phyloP scores from a whole-genome alignment of 2,113 vertebrate species.

The Bothrops jararaca region DNA sequence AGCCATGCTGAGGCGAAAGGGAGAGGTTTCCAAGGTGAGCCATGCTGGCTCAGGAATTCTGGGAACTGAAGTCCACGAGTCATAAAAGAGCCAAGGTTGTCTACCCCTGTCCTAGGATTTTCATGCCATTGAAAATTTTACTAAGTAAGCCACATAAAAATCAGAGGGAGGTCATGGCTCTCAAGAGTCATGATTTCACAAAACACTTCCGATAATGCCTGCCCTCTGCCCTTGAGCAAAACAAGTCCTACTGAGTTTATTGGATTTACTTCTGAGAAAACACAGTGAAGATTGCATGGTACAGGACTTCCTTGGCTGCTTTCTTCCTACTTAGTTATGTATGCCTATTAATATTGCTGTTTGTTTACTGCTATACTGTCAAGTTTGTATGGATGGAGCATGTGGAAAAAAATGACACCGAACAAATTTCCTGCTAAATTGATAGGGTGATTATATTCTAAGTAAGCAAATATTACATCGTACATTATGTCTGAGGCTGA shows the following conservation, averaged over 20 bases:
- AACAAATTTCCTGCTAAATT: constrained; percentile 47
- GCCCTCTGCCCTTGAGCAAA: not conserved
- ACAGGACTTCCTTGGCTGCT: not conserved
- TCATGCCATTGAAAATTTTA: not conserved
- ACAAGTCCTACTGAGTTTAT: not conserved
- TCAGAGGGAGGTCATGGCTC: not conserved
- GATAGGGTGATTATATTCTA: constrained; percentile 44
- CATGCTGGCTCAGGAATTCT: too few species aligned
- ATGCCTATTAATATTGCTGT: constrained; percentile 26
- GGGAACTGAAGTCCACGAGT: too few species aligned
- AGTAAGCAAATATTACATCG: constrained; percentile 53
- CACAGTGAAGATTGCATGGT: not conserved
- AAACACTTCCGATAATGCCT: not conserved
- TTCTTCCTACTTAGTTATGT: not conserved
- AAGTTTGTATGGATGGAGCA: constrained; percentile 30
- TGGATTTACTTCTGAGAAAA: not conserved
- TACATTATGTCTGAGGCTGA: constrained; percentile 36
- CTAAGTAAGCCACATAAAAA: not conserved
- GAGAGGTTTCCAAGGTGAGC: too few species aligned
- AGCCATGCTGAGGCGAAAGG: too few species aligned
- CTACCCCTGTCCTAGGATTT: not conserved
- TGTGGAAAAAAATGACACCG: constrained; percentile 14
- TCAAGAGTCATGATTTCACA: not conserved
- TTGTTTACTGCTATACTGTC: constrained; percentile 33
- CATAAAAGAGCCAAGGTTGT: too few species aligned